A percentile compares a stretch with the other conserved stretches of the same genome.
Conservation (phyloP, 2,888 invertebrate genomes). For the Acronicta alni region DNA sequence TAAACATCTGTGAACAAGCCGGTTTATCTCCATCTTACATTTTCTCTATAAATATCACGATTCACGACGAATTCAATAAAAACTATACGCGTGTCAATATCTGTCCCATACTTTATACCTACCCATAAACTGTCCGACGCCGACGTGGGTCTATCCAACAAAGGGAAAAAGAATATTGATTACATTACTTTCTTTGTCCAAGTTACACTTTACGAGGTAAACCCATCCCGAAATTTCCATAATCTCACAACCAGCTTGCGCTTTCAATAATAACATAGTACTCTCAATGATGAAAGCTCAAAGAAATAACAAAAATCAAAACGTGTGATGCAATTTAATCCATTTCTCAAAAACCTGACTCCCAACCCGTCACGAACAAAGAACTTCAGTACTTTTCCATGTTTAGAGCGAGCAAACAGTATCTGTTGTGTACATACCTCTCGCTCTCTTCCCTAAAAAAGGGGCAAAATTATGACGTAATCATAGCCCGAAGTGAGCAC, state of each 20-base stretch:
- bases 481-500: conserved; percentile 71
- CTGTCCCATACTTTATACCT: conserved; percentile 18
- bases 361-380: conserved; percentile 67
- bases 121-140: conserved; percentile 4
- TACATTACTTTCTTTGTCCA: conserved; percentile 33
- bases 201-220: conserved; percentile 25
- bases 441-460: conserved; percentile 65
- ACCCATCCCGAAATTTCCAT: conserved; percentile 14
- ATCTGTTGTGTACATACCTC: conserved; percentile 23
- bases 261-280: conserved; percentile 19
- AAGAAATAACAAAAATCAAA: conserved; percentile 45
- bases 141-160: not conserved
- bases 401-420: conserved; percentile 57
- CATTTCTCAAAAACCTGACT: conserved; percentile 52
- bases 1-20: conserved; percentile 43
- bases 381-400: conserved; percentile 64
- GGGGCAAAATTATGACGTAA: conserved; percentile 84
- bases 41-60: conserved; percentile 41
- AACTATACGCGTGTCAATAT: conserved; percentile 26
- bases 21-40: conserved; percentile 28
- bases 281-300: conserved; percentile 31
- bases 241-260: conserved; percentile 10
- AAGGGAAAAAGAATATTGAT: conserved; percentile 35
- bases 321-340: conserved; percentile 54
- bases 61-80: conserved; percentile 31